phyloP scores from a whole-genome alignment of 2,888 invertebrate genomes.

The Platycnemis pennipes region DNA sequence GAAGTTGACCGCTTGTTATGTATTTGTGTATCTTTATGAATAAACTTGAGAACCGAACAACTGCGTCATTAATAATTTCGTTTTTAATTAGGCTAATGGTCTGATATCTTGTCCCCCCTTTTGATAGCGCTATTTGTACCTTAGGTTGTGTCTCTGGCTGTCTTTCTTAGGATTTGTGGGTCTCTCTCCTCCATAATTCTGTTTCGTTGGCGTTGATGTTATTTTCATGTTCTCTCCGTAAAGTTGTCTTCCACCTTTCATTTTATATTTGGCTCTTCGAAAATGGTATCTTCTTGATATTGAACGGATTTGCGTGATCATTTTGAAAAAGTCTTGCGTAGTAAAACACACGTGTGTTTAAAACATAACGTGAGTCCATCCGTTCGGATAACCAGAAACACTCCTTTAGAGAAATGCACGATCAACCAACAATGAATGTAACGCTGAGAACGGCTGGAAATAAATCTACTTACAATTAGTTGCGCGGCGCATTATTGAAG shows the following conservation, averaged over 20 bases:
- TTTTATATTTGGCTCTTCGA: neutral
- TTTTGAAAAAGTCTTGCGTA: neutral
- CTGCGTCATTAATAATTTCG: too few species aligned
- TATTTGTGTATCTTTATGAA: neutral
- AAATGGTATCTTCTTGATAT: neutral
- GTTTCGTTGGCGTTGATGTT: neutral
- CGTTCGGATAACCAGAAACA: neutral
- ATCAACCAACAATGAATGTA: neutral
- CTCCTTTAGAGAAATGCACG: neutral
- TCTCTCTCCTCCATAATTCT: neutral
- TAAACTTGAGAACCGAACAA: too few species aligned
- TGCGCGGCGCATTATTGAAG: too few species aligned
- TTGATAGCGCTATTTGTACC: too few species aligned
- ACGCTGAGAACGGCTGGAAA: neutral
- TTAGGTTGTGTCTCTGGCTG: neutral
- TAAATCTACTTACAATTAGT: neutral
- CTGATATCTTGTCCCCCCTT: too few species aligned
- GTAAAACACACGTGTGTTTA: neutral
- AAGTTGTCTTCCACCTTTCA: neutral
- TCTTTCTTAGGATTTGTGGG: neutral
- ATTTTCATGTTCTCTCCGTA: neutral
- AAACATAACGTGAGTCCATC: neutral
- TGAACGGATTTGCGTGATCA: neutral
- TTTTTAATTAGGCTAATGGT: too few species aligned
- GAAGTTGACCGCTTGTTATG: neutral